phyloP scores from a whole-genome alignment of 1,140 invertebrate species.

The Adoxophyes honmai region DNA sequence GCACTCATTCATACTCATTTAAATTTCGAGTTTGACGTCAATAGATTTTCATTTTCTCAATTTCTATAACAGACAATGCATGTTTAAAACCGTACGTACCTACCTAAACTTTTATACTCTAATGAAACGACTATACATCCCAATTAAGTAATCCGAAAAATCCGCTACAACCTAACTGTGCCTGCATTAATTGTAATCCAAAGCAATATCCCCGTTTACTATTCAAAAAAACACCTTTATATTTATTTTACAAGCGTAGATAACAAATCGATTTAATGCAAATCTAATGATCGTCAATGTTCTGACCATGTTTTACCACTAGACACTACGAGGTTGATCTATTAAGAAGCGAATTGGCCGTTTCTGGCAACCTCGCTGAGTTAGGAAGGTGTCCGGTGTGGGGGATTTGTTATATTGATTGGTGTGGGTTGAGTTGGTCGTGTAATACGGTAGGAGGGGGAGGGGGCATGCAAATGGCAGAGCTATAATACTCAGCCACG shows the following conservation, averaged over 20 bases:
- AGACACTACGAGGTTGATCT: conserved; percentile 20
- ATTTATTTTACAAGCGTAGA: conserved; percentile 15
- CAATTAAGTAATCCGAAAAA: too few species aligned
- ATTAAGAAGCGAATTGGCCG: conserved; percentile 38
- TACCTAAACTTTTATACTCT: too few species aligned
- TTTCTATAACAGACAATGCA: too few species aligned
- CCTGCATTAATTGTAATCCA: too few species aligned
- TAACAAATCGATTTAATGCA: conserved; percentile 15
- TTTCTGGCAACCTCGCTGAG: conserved; percentile 21
- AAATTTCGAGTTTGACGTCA: too few species aligned
- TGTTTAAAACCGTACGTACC: too few species aligned
- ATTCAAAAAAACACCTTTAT: conserved; percentile 2
- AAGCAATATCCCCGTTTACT: not conserved
- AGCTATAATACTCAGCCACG: conserved; percentile 57
- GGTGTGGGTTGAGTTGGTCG: conserved; percentile 39
- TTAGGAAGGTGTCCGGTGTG: conserved; percentile 18
- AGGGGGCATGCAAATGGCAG: conserved; percentile 71
- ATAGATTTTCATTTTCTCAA: too few species aligned
- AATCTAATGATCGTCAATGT: conserved; percentile 23
- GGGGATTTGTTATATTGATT: conserved; percentile 1
- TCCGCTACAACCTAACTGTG: too few species aligned
- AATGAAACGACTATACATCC: too few species aligned
- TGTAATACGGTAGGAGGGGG: conserved; percentile 55
- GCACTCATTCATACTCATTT: too few species aligned
- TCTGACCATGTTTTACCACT: conserved; percentile 15